Evolutionary conservation across 2,113 vertebrate genomes (phyloP).

Genomic region (Perca fluviatilis): DNA sequence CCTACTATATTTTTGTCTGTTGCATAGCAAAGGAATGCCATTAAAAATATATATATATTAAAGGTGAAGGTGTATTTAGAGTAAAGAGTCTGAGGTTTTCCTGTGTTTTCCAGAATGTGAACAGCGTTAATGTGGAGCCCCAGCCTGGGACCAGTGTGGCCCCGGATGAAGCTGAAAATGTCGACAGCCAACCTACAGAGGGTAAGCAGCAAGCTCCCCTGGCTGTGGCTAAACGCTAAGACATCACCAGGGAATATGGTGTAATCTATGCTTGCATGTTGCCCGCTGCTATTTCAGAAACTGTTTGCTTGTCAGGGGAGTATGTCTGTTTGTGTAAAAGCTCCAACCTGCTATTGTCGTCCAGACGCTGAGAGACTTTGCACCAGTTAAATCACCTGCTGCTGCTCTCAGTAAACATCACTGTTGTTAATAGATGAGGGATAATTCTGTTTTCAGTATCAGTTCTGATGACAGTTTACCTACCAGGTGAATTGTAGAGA

Average conservation of each 20-base stretch:
- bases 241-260: slow-evolving; percentile 48
- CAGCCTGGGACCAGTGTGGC: slow-evolving; percentile 72
- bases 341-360: slow-evolving; percentile 46
- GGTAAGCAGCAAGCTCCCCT: slow-evolving; percentile 49
- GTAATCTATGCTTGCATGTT: slow-evolving; percentile 48
- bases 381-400: neutral
- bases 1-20: too few relatives aligned
- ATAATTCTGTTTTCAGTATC: neutral
- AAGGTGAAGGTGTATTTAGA: neutral
- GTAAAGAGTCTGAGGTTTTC: neutral
- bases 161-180: slow-evolving; percentile 55
- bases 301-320: slow-evolving; percentile 34
- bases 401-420: neutral
- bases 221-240: neutral
- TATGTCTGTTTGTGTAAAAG: slow-evolving; percentile 48
- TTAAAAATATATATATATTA: too few relatives aligned
- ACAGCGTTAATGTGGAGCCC: slow-evolving; percentile 71
- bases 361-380: slow-evolving; percentile 1
- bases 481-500: neutral
- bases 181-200: slow-evolving; percentile 55
- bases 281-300: slow-evolving; percentile 57
- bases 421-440: neutral
- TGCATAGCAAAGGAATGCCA: too few relatives aligned
- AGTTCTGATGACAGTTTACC: neutral
- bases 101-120: slow-evolving; percentile 76